Conservation (phyloP, 2,113 vertebrate genomes). For the Phylloscopus trochiloides region DNA sequence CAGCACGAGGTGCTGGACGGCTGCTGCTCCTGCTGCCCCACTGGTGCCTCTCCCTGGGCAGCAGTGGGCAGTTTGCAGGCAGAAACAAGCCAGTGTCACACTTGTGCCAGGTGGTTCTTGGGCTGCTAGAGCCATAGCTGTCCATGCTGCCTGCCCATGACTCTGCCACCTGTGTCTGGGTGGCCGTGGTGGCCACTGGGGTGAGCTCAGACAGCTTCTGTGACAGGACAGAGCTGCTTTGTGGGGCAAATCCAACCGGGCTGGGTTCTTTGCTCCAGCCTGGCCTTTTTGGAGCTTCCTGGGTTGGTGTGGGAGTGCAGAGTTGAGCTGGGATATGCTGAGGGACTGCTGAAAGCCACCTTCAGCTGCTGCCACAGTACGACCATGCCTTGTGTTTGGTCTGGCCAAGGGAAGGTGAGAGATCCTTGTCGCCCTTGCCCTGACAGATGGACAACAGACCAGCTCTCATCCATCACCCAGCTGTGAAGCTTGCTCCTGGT, state of each 20-base stretch:
- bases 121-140: rapidly evolving
- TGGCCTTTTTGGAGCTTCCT: not conserved
- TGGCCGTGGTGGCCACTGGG: not conserved
- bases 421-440: not conserved
- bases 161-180: not conserved
- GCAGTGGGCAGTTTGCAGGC: not conserved
- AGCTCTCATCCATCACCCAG: not conserved
- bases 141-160: rapidly evolving
- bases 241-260: not conserved
- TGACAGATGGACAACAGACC: not conserved
- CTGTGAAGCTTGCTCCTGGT: not conserved
- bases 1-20: rapidly evolving
- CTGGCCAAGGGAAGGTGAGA: not conserved
- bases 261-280: not conserved
- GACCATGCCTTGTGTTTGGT: rapidly evolving
- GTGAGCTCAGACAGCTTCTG: not conserved
- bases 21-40: not conserved
- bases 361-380: not conserved
- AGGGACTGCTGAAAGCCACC: not conserved
- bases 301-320: not conserved
- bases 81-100: rapidly evolving
- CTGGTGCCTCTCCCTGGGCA: not conserved
- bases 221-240: not conserved
- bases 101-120: rapidly evolving
- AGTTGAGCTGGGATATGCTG: not conserved